Evolutionary conservation across 1,140 invertebrate species (phyloP), one percentile per base, ranked within the genome.

Genomic region (Arion vulgaris): DNA sequence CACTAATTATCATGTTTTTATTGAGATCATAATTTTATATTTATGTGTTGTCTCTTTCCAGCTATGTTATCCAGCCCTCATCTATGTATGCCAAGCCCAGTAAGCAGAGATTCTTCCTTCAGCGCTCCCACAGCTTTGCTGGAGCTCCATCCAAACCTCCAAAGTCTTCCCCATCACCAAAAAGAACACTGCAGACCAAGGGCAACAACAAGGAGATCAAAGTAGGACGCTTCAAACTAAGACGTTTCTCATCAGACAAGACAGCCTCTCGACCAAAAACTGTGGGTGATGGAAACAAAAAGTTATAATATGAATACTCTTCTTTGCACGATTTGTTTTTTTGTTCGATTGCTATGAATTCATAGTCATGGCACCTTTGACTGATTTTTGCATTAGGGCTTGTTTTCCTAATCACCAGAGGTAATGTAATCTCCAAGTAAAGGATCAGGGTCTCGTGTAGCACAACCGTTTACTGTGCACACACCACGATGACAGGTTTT

Each of bases 31-130:
- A 45, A 45, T 45, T 5, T 19, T 9, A 57, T n/a, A 57, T 4
- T 11, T 57, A n/a, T n/a, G 9, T 57, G 23, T n/a, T 57, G 17
- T 57, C 19, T 66, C 62, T 2, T 62, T 68, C 28, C 84, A 90
- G 89, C 39, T 90, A 90, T 82, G 89, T 90, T 26, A 87, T 90
- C 66, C 89, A 90, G 80, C 89, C 89, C 17, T 87, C 87, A 72
- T 87, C 87, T 45, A 90, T 90, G 89, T 86, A 84, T 83, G 89
- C 89, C 26, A 83, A 89, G 74, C 89, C 89, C 28, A 87, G 81
- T 69, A 85, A 87, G 49, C 66, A 80, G 36, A 83, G 82, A 51
- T 80, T 80, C 26, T 83, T 57, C 62, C 74, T 78, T 11, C 68
- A 77, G 13, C 85, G 81, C 26, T 80, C 83, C n/a, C 82, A 83